Evolutionary conservation across 2,797 vertebrate genomes (phyloP).

Genomic region (Coendou prehensilis): DNA sequence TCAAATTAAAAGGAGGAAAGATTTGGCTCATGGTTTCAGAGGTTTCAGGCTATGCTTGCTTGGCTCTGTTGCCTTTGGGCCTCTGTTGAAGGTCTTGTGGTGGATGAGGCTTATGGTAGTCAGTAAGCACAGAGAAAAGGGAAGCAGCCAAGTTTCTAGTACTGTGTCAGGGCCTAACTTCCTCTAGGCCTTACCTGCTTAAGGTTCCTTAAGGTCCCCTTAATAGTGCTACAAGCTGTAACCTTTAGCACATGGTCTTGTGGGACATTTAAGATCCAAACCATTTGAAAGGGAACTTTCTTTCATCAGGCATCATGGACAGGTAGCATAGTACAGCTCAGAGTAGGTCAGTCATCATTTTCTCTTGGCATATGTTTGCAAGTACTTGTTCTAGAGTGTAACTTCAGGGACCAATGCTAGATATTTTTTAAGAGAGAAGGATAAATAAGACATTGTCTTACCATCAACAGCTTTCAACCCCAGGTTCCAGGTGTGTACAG

Average conservation of each 20-base stretch:
- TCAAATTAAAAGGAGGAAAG: neutral
- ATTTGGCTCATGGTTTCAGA: neutral
- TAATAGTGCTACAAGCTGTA: neutral
- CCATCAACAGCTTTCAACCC: accelerated
- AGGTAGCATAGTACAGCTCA: conserved; percentile 7
- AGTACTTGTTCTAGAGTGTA: conserved; percentile 44
- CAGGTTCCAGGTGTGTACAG: neutral
- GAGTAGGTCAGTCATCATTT: conserved; percentile 37
- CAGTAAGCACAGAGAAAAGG: neutral
- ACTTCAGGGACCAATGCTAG: neutral
- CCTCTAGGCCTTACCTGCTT: neutral
- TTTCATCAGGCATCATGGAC: neutral
- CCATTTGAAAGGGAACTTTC: neutral
- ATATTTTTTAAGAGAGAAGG: neutral
- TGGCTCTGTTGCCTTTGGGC: neutral
- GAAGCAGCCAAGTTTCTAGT: neutral
- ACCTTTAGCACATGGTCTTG: neutral
- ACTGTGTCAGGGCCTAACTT: neutral
- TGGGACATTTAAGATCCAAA: neutral
- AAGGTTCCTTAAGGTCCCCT: neutral
- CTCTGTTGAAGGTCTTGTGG: neutral
- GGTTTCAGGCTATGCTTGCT: neutral
- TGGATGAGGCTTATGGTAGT: neutral
- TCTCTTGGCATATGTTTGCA: conserved; percentile 28
- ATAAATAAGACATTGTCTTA: neutral